Evolutionary conservation across 2,797 vertebrate species (phyloP).

Genomic region (Protonibea diacanthus): DNA sequence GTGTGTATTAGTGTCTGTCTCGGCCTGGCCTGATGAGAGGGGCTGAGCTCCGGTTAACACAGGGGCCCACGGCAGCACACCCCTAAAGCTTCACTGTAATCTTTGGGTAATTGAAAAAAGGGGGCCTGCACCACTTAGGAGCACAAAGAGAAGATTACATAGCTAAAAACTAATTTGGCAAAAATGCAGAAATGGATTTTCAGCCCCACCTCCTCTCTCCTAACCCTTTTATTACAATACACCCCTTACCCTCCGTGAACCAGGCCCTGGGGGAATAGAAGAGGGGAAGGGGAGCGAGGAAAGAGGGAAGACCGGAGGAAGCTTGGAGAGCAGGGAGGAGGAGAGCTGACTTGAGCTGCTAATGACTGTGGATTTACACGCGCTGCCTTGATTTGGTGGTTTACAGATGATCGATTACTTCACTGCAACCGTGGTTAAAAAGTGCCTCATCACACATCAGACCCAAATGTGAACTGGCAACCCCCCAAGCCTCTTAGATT

Average conservation of each 20-base stretch:
- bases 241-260: constrained; percentile 72
- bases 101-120: constrained; percentile 89
- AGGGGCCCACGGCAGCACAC: constrained; percentile 81
- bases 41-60: constrained; percentile 76
- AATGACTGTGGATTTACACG: constrained; percentile 81
- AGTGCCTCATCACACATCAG: constrained; percentile 75
- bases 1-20: constrained; percentile 69
- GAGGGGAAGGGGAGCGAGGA: constrained; percentile 44
- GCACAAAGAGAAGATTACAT: constrained; percentile 91
- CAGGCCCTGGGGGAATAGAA: constrained; percentile 69
- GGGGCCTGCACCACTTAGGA: constrained; percentile 85
- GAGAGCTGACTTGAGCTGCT: constrained; percentile 70
- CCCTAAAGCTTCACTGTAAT: constrained; percentile 87
- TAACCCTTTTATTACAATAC: constrained; percentile 82
- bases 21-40: constrained; percentile 69
- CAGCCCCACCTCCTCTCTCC: constrained; percentile 76
- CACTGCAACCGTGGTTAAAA: constrained; percentile 63
- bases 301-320: constrained; percentile 41
- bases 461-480: constrained; percentile 75
- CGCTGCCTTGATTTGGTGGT: constrained; percentile 77
- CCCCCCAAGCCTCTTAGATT: constrained; percentile 74
- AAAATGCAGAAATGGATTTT: constrained; percentile 89
- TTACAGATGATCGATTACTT: constrained; percentile 82
- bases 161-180: constrained; percentile 89
- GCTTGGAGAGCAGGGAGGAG: constrained; percentile 19